These are phyloP conservation scores for Dryobotodes eremita DNA, from an alignment of 2,888 invertebrate species.

Conservation along the genomic window DNA sequence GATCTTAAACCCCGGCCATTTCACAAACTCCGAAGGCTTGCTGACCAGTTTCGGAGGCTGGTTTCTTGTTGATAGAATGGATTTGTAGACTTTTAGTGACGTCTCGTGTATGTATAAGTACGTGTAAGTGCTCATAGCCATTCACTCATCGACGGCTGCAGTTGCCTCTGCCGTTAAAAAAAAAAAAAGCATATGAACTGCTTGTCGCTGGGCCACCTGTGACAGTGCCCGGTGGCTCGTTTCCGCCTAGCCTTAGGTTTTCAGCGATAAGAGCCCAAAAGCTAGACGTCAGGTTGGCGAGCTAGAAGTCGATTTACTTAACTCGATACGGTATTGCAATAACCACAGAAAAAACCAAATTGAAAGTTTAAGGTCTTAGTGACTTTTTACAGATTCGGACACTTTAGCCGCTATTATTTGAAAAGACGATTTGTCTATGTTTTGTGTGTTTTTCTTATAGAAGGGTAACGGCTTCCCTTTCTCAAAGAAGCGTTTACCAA, in stretches of 20 bases:
- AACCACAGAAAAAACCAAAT: not conserved
- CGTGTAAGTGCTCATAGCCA: not conserved
- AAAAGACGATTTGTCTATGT: not conserved
- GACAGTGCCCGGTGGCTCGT: not conserved
- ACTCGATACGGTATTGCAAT: not conserved
- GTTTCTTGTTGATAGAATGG: not conserved
- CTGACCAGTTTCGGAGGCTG: constrained; percentile 13
- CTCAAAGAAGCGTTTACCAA: not conserved
- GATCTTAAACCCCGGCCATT: constrained; percentile 13
- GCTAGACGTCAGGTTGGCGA: too few species aligned
- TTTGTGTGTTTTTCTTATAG: not conserved
- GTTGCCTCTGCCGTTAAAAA: too few species aligned
- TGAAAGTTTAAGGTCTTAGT: not conserved
- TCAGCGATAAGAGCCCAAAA: too few species aligned
- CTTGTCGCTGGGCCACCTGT: not conserved
- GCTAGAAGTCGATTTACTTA: too few species aligned
- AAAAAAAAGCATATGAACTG: not conserved
- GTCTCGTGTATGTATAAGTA: not conserved
- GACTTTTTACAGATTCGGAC: not conserved
- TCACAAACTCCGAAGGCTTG: not conserved
- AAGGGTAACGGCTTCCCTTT: not conserved
- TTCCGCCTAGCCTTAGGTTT: not conserved
- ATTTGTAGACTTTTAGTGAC: not conserved
- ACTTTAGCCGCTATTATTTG: not conserved
- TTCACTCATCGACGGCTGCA: too few species aligned